phyloP scores from a whole-genome alignment of 2,797 vertebrate genomes.

The Crypturellus tataupa region DNA sequence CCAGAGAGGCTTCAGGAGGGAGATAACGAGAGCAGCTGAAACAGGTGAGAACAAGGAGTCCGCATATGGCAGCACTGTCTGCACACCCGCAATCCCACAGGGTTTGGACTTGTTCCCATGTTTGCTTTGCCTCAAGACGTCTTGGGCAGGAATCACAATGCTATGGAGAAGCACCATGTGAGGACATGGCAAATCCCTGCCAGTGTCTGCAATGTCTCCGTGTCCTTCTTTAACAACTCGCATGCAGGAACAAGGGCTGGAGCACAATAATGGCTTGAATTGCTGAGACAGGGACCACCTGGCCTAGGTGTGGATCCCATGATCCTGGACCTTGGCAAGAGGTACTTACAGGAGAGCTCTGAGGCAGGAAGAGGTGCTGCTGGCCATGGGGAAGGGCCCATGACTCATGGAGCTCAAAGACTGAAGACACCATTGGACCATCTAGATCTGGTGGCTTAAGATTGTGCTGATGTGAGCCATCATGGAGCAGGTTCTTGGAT shows the following conservation, averaged over 20 bases:
- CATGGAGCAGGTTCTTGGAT: not conserved
- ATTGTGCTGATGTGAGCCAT: not conserved
- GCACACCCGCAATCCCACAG: not conserved
- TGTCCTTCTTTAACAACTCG: not conserved
- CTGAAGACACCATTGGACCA: not conserved
- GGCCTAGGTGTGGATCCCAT: accelerated
- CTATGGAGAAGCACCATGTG: not conserved
- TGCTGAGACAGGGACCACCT: not conserved
- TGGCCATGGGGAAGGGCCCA: not conserved
- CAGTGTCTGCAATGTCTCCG: too few relatives aligned
- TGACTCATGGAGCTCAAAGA: not conserved
- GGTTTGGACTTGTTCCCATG: not conserved
- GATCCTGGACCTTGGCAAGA: not conserved
- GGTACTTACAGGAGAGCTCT: not conserved
- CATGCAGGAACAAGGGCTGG: not conserved
- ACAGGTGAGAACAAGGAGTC: accelerated
- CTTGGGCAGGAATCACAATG: not conserved
- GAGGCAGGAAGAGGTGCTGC: not conserved
- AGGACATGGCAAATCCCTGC: not conserved
- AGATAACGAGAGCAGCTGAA: not conserved
- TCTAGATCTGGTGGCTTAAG: not conserved
- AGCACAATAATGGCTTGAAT: not conserved
- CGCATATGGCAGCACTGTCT: not conserved
- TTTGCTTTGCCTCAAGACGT: not conserved
- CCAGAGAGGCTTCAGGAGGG: not conserved